Percentiles rank a stretch among this genome's conserved stretches.
Conservation (phyloP, 2,888 invertebrate genomes). For the Drosophila greeni region DNA sequence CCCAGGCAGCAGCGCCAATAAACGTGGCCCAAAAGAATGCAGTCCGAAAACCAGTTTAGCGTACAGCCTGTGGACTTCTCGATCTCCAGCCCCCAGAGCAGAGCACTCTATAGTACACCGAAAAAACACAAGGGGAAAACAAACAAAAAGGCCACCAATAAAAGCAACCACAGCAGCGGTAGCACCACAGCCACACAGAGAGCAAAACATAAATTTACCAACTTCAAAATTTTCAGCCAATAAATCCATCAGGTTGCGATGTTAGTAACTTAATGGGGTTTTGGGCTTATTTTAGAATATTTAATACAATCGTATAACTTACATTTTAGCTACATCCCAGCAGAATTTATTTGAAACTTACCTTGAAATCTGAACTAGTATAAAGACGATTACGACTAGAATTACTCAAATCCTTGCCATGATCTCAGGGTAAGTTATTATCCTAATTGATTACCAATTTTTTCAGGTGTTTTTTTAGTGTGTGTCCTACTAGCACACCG, state of each 20-base stretch:
- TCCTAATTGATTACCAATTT: slow-evolving; percentile 3
- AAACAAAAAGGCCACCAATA: slow-evolving; percentile 17
- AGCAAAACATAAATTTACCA: slow-evolving; percentile 5
- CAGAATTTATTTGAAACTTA: neutral
- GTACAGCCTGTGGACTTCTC: slow-evolving; percentile 63
- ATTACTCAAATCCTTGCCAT: neutral
- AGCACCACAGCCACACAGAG: slow-evolving; percentile 16
- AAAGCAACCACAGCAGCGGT: slow-evolving; percentile 46
- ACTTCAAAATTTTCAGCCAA: no score
- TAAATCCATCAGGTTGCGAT: no score
- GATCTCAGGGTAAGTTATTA: neutral
- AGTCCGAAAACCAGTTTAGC: slow-evolving; percentile 69
- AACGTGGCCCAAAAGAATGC: slow-evolving; percentile 73
- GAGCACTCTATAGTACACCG: slow-evolving; percentile 21
- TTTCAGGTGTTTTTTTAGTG: slow-evolving; percentile 11
- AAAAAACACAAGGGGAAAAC: slow-evolving; percentile 19
- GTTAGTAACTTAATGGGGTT: no score
- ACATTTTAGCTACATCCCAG: no score
- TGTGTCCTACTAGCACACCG: slow-evolving; percentile 11
- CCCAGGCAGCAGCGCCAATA: slow-evolving; percentile 49
- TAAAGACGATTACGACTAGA: neutral
- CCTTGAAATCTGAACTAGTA: no score
- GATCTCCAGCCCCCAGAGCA: slow-evolving; percentile 45
- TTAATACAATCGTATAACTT: no score
- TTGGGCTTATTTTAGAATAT: no score